phyloP scores from a whole-genome alignment of 2,797 vertebrate genomes.

The Coregonus ussuriensis region DNA sequence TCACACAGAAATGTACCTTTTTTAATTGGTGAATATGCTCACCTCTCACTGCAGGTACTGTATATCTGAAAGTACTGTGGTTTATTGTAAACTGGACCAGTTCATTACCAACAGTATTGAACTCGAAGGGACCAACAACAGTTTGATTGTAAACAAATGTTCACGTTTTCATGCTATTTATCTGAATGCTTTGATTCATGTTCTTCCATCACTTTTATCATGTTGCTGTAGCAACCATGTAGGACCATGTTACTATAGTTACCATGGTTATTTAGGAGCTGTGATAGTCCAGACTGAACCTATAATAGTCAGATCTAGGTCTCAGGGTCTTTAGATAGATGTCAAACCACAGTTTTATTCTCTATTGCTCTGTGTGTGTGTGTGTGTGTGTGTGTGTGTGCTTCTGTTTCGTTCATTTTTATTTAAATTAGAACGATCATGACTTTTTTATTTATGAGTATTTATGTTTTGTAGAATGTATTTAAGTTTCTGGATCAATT shows the following conservation, averaged over 20 bases:
- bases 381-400: too few species aligned
- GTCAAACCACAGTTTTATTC: background rate
- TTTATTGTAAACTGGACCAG: background rate
- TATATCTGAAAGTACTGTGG: background rate
- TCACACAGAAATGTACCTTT: too few species aligned
- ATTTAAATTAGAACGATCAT: too few species aligned
- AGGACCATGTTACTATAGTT: background rate
- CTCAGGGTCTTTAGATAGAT: background rate
- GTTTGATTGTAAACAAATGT: background rate
- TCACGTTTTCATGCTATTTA: background rate
- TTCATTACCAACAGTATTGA: background rate
- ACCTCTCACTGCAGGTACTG: background rate
- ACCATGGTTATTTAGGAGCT: background rate
- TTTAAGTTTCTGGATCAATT: background rate
- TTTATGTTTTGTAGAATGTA: background rate
- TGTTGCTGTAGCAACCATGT: background rate
- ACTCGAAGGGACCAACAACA: background rate
- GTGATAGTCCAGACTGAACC: background rate
- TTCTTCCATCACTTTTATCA: background rate
- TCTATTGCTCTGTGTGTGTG: background rate
- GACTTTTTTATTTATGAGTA: slow-evolving; percentile 8
- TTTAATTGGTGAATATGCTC: background rate
- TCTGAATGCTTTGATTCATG: background rate
- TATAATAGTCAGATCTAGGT: background rate
- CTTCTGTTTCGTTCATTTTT: too few species aligned